Evolutionary conservation across 2,888 invertebrate species (phyloP), one percentile per base, ranked within the genome.

Genomic region (Caenorhabditis zanzibari): DNA sequence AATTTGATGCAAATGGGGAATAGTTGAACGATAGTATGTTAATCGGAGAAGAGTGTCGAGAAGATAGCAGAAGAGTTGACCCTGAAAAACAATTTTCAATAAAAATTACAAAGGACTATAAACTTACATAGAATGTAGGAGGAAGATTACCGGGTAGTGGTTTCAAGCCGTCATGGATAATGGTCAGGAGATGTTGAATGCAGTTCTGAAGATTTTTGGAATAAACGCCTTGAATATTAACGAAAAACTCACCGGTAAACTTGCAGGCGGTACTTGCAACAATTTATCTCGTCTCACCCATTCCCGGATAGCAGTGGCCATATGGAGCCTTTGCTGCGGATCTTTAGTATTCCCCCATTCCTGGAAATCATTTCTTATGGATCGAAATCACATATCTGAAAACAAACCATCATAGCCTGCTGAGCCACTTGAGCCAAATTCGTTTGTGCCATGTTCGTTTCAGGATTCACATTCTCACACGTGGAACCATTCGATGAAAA

Each of bases 401-500:
- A 38, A 69, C 81, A 41, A 14, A 82, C 82, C 16, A 35, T 24
- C 49, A 84, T 19, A 22, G 73, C 73, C 32, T 56, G 49, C 12
- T 81, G 75, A 6, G 74, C 76, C 0, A 26, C 54, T 9, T 61
- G 54, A 10, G 66, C 35, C 14, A 66, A 32, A 22, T 52, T 69
- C 14, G 22, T 28, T 19, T 35, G 58, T 7, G 49, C 28, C 69
- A 71, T 66, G 38, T 6, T 12, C 6, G 38, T 2, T 38, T 76
- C 76, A 9, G 84, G 84, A 68, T 84, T 84, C 26, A 84, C 73
- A 73, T 84, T 84, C 19, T 84, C 84, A 24, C 76, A 72, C 9
- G 81, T 81, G 3, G 81, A 81, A 1, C 84, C 84, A 41, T 84
- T 84, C n/a, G 84, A 84, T 6, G 84, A 84, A 47, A 66, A 84